Evolutionary conservation across 2,797 vertebrate genomes (phyloP).

Genomic region (Gambusia yucatana): DNA sequence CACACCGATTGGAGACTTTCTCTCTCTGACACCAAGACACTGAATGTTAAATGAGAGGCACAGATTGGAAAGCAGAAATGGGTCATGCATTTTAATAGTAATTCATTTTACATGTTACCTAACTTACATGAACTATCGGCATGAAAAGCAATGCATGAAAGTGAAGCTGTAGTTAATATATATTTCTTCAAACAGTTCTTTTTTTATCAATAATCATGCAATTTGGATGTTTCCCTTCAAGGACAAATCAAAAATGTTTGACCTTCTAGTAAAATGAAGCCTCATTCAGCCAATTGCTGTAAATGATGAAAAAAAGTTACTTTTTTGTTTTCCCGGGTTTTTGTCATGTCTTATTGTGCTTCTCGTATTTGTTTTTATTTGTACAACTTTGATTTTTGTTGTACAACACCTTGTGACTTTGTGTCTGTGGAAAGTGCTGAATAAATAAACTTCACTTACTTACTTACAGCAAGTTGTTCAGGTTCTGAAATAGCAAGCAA

Average conservation of each 20-base stretch:
- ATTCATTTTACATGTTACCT: not conserved
- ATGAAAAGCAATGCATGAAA: not conserved
- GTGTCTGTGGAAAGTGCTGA: no score
- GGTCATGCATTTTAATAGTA: conserved; percentile 21
- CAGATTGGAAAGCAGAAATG: conserved; percentile 17
- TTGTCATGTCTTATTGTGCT: no score
- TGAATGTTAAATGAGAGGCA: conserved; percentile 39
- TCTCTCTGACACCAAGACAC: conserved; percentile 30
- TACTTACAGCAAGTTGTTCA: not conserved
- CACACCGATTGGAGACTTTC: conserved; percentile 23
- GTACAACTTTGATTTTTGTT: no score
- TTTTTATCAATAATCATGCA: not conserved
- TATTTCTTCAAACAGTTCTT: not conserved
- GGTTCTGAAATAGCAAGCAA: not conserved
- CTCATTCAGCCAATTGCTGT: not conserved
- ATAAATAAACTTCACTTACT: no score
- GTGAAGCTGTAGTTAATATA: not conserved
- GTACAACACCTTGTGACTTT: no score
- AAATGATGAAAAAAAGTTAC: not conserved
- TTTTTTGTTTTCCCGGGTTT: no score
- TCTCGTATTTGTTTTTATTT: no score
- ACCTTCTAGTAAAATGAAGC: not conserved
- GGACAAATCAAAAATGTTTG: not conserved
- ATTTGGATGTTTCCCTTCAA: not conserved
- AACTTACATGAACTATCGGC: not conserved